A percentile compares a stretch with the other conserved stretches of the same genome.
Conservation (phyloP, 2,888 invertebrate genomes). For the Cephus nigrinus region DNA sequence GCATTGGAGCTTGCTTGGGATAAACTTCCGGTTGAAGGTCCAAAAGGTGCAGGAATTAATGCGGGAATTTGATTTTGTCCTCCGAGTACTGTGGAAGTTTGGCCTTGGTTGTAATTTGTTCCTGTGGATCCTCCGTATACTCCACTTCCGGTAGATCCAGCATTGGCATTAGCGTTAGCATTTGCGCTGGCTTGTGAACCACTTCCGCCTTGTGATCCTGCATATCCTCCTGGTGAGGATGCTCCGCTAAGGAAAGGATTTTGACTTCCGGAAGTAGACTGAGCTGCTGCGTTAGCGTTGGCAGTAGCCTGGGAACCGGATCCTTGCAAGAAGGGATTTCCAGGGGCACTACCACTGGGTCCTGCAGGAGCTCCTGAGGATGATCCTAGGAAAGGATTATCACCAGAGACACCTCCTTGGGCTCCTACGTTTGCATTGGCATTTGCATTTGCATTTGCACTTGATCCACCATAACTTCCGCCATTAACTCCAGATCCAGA, state of each 20-base stretch:
- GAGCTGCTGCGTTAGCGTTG: conserved; percentile 18
- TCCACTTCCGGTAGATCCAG: not conserved
- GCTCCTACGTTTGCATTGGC: conserved; percentile 19
- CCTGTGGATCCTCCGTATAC: conserved; percentile 2
- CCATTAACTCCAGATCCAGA: not conserved
- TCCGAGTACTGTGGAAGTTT: not conserved
- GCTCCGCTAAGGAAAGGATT: conserved; percentile 16
- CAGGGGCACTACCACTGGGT: not conserved
- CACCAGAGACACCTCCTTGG: conserved; percentile 5
- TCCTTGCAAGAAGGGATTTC: conserved; percentile 4
- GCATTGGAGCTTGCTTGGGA: conserved; percentile 13
- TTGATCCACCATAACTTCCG: conserved; percentile 7
- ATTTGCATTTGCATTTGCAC: conserved; percentile 23
- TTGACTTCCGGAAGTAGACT: conserved; percentile 5
- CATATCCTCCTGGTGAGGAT: conserved; percentile 13
- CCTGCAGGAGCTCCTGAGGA: not conserved
- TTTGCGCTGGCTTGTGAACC: conserved; percentile 16
- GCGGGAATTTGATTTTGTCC: not conserved
- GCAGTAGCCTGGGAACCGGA: conserved; percentile 10
- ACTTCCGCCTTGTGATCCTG: conserved; percentile 6
- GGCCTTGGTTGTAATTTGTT: conserved; percentile 1
- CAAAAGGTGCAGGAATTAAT: not conserved
- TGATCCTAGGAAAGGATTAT: conserved; percentile 1
- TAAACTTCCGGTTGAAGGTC: not conserved
- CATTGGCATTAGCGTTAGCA: conserved; percentile 25